A percentile compares a stretch with the other conserved stretches of the same genome.
phyloP scores from a whole-genome alignment of 2,113 vertebrate genomes.

The Plectropomus leopardus region DNA sequence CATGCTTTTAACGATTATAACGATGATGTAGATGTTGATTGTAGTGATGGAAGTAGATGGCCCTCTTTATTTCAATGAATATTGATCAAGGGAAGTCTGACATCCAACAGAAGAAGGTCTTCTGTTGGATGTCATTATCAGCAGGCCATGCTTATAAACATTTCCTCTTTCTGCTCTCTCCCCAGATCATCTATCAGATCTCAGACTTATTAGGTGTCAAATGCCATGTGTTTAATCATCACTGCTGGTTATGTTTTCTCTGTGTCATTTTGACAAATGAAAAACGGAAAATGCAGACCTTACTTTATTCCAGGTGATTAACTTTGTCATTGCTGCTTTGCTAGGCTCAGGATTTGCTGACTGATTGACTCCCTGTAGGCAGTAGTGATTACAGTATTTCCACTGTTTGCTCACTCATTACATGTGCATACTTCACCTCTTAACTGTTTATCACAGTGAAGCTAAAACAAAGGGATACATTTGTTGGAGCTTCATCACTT shows the following conservation, averaged over 20 bases:
- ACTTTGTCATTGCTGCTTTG: conserved; percentile 34
- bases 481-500: too few species aligned
- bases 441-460: conserved; percentile 19
- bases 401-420: conserved; percentile 47
- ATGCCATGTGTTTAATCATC: conserved; percentile 57
- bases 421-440: conserved; percentile 17
- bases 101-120: neutral
- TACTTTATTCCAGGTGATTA: conserved; percentile 62
- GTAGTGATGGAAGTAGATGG: too few species aligned
- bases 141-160: neutral
- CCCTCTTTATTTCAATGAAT: too few species aligned
- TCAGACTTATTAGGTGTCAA: conserved; percentile 57
- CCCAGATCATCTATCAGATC: conserved; percentile 34
- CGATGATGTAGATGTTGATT: too few species aligned
- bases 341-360: conserved; percentile 33
- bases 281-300: conserved; percentile 38
- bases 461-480: conserved; percentile 13
- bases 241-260: conserved; percentile 47
- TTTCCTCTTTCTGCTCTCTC: conserved; percentile 11
- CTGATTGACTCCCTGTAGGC: conserved; percentile 53
- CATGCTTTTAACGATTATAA: too few species aligned
- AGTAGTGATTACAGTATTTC: conserved; percentile 45
- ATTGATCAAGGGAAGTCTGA: too few species aligned
- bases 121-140: neutral
- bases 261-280: conserved; percentile 60